Base-by-base conservation (phyloP, 2,888 invertebrate genomes). In the Caenorhabditis sp. region DNA sequence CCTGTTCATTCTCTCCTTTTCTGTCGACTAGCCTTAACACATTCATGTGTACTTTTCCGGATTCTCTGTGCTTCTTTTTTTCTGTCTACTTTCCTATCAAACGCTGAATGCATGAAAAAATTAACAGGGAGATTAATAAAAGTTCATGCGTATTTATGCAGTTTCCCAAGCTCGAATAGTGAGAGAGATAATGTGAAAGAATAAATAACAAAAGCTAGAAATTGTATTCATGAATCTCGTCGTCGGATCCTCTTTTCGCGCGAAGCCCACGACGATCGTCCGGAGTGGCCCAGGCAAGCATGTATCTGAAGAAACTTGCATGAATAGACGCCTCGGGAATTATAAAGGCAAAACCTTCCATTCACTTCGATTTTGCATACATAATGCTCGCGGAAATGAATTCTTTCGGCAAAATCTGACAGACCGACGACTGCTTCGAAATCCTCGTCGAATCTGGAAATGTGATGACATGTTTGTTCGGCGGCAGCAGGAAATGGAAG, bases 291-390 rank as follows among this genome's bases (percentile, higher is more conserved):
- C 62, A 77, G 2, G 61, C 71, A 8, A 77, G 46, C 58, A 77
- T 77, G 37, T 55, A 72, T 52, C 77, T 77, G 50, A 4, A 52
- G 15, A 20, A 20, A 27, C 50, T 37, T 26, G 26, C n/a, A 30
- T 39, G 20, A 30, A 8, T 5, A 41, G 17, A n/a, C 13, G 3
- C 35, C 22, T 8, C n/a, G 30, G 39, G 17, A 22, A n/a, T n/a
- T n/a, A n/a, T n/a, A n/a, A n/a, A n/a, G n/a, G n/a, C n/a, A n/a
- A n/a, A n/a, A 79, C 79, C 79, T 65, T 62, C 75, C 75, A 30
- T 66, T 68, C 6, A 72, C 65, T 71, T 79, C 79, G 20, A 79
- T 72, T 20, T 79, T 79, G 58, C 79, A 79, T 2, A 79, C 79
- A 41, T 59, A 75, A 20, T 61, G 56, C 59, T 71, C 62, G 30